Conservation (phyloP, 30 jellyfish, hydroid and myxozoan species). For the Aurelia sp. region DNA sequence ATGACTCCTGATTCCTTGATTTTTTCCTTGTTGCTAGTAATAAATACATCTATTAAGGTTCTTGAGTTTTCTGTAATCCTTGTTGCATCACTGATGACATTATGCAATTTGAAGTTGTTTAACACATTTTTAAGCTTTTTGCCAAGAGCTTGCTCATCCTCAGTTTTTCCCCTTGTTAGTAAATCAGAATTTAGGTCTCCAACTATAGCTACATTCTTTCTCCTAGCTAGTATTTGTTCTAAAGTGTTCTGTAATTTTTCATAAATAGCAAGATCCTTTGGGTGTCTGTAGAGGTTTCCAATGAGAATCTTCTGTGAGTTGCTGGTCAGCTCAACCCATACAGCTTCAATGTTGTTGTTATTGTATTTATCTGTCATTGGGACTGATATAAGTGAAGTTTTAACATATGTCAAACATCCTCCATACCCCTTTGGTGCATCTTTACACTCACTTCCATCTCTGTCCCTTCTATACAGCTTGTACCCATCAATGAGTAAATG, state of each 20-base stretch:
- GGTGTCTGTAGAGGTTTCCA: too few species aligned
- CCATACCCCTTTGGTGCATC: not conserved
- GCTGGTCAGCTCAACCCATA: too few species aligned
- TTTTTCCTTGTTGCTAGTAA: constrained; percentile 6
- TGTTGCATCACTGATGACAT: not conserved
- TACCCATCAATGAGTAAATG: not conserved
- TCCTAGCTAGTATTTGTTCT: too few species aligned
- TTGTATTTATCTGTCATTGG: not conserved
- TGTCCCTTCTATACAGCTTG: not conserved
- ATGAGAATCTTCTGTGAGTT: too few species aligned
- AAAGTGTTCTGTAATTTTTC: too few species aligned
- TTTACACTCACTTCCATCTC: constrained; percentile 3
- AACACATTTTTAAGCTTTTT: too few species aligned
- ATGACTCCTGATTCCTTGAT: constrained; percentile 8
- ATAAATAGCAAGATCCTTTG: too few species aligned
- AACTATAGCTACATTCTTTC: too few species aligned
- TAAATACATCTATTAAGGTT: not conserved
- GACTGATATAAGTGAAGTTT: not conserved
- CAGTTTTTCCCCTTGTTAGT: too few species aligned
- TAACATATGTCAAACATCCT: not conserved
- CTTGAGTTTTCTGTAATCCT: constrained; percentile 3
- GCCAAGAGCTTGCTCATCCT: too few species aligned
- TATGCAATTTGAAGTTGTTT: not conserved
- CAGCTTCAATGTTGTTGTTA: not conserved
- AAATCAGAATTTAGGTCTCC: too few species aligned